These are phyloP conservation scores for Heliconius hermathena DNA, from an alignment of 1,140 invertebrate genomes.

Conservation along the genomic window DNA sequence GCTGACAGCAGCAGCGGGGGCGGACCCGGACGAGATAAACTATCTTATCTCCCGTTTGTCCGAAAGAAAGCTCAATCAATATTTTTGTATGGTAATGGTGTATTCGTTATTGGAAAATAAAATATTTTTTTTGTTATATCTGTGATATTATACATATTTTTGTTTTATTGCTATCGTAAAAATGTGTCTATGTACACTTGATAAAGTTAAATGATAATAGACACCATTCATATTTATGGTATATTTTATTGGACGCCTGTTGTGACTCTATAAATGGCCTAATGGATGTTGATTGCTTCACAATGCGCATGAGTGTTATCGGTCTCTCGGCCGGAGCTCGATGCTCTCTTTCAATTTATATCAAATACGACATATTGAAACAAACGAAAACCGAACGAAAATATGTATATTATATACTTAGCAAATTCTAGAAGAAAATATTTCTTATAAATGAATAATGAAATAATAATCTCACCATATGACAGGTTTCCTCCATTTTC, in stretches of 20 bases:
- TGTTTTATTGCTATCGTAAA: background rate
- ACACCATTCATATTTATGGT: conserved; percentile 48
- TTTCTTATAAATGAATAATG: background rate
- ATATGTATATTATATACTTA: background rate
- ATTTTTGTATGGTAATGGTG: conserved; percentile 26
- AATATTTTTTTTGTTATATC: conserved; percentile 8
- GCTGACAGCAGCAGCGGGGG: conserved; percentile 52
- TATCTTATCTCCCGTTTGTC: conserved; percentile 67
- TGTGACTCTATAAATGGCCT: conserved; percentile 66
- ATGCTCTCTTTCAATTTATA: conserved; percentile 36
- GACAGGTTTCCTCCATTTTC: conserved; percentile 53
- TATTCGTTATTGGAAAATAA: background rate
- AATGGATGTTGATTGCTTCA: conserved; percentile 75
- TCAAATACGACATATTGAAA: background rate
- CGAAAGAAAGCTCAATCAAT: conserved; percentile 65
- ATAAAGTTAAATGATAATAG: conserved; percentile 44
- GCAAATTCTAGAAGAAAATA: background rate
- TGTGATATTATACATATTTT: background rate
- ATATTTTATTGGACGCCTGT: conserved; percentile 62
- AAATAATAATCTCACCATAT: conserved; percentile 45
- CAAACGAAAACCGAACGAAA: background rate
- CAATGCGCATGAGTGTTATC: conserved; percentile 67
- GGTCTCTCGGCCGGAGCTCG: conserved; percentile 42
- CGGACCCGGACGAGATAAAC: conserved; percentile 59
- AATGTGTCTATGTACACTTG: conserved; percentile 6